Evolutionary conservation across 2,113 vertebrate species (phyloP).

Genomic region (Hippolais icterina): DNA sequence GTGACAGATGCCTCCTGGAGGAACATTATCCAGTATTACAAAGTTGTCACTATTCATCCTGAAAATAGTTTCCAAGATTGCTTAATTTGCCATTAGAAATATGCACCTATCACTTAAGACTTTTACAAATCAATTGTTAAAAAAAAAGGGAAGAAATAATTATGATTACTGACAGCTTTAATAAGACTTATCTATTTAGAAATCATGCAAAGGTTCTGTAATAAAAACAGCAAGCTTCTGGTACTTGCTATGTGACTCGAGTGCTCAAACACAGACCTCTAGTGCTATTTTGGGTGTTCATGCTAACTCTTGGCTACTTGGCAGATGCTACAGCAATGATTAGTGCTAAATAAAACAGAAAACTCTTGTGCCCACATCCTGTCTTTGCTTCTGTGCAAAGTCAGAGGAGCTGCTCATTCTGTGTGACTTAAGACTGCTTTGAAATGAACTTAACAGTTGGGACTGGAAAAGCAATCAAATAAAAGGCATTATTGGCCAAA

Average conservation of each 20-base stretch:
- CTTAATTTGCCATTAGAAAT: not conserved
- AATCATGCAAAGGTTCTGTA: not conserved
- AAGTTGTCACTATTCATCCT: not conserved
- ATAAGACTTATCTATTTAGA: not conserved
- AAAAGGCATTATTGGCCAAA: not conserved
- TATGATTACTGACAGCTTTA: not conserved
- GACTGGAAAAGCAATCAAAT: not conserved
- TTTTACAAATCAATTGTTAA: not conserved
- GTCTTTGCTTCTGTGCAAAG: not conserved
- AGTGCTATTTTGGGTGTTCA: not conserved
- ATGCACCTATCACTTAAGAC: not conserved
- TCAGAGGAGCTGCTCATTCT: not conserved
- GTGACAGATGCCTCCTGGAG: not conserved
- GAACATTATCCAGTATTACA: not conserved
- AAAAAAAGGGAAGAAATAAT: not conserved
- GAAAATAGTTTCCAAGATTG: not conserved
- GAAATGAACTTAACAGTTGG: not conserved
- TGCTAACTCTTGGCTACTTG: not conserved
- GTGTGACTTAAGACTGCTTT: not conserved
- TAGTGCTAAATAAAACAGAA: not conserved
- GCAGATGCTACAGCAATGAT: not conserved
- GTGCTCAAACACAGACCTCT: not conserved
- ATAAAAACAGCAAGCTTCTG: not conserved
- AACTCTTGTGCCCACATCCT: not conserved
- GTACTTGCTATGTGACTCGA: not conserved